Percentiles rank a stretch among this genome's conserved stretches.
Evolutionary conservation across 1,140 invertebrate species (phyloP).

Genomic region (Macrobrachium nipponense): DNA sequence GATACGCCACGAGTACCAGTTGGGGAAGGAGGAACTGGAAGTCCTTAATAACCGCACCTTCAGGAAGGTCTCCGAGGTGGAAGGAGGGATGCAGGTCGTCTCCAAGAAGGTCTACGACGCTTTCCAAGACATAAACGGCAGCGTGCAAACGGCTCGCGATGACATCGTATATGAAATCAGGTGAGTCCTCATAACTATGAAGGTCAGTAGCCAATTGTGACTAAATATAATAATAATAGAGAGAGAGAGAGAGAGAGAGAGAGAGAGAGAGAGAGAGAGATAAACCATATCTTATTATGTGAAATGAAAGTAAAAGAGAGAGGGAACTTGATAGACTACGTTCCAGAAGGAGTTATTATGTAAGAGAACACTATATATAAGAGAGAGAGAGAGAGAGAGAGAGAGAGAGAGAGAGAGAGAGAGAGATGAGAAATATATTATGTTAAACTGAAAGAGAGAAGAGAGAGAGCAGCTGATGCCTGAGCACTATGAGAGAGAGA

Average conservation of each 20-base stretch:
- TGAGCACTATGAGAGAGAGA: too few species aligned
- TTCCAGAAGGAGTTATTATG: too few species aligned
- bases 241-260: slow-evolving; percentile 13
- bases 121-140: slow-evolving; percentile 29
- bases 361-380: too few species aligned
- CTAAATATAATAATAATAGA: not conserved
- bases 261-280: slow-evolving; percentile 22
- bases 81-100: slow-evolving; percentile 23
- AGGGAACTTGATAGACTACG: too few species aligned
- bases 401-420: not conserved
- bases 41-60: slow-evolving; percentile 37
- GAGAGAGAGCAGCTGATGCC: too few species aligned
- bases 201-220: not conserved
- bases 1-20: slow-evolving; percentile 26
- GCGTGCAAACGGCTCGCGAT: slow-evolving; percentile 28
- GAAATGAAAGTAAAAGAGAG: too few species aligned
- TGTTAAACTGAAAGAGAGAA: too few species aligned
- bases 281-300: too few species aligned
- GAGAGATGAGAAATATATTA: too few species aligned
- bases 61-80: slow-evolving; percentile 8
- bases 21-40: slow-evolving; percentile 34
- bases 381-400: not conserved
- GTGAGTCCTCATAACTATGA: not conserved
- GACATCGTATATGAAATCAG: slow-evolving; percentile 37
- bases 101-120: slow-evolving; percentile 26